These are phyloP conservation scores for Gavialis gangeticus DNA, from an alignment of 2,113 vertebrate genomes.

Conservation along the genomic window DNA sequence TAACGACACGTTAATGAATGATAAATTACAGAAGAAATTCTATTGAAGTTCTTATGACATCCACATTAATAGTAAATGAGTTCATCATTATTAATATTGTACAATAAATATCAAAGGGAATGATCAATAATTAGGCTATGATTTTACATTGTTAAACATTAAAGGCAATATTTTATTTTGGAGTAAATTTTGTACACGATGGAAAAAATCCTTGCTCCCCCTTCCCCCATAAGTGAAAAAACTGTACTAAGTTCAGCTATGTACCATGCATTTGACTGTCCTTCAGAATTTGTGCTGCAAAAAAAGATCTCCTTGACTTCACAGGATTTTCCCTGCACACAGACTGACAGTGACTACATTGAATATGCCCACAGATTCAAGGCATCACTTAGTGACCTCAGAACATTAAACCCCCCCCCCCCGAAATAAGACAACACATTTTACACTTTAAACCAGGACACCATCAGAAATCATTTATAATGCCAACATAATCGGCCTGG, in stretches of 20 bases:
- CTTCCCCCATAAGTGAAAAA: not conserved
- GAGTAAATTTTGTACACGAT: conserved; percentile 2
- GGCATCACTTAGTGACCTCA: not conserved
- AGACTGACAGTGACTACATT: not conserved
- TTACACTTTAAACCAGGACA: not conserved
- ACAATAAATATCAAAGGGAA: conserved; percentile 64
- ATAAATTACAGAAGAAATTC: conserved; percentile 68
- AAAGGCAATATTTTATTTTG: conserved; percentile 46
- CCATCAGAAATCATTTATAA: not conserved
- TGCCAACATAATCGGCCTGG: not conserved
- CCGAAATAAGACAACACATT: not conserved
- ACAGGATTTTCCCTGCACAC: not conserved
- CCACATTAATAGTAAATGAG: conserved; percentile 67
- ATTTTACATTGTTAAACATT: conserved; percentile 61
- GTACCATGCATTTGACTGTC: not conserved
- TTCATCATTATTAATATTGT: conserved; percentile 70
- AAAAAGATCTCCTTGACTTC: not conserved
- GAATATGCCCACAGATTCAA: not conserved
- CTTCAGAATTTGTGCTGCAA: not conserved
- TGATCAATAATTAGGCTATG: conserved; percentile 61
- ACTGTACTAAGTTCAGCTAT: not conserved
- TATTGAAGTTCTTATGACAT: conserved; percentile 47
- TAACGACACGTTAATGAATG: conserved; percentile 73
- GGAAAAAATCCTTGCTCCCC: conserved; percentile 5
- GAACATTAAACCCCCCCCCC: not conserved